A percentile compares a stretch with the other conserved stretches of the same genome.
These are phyloP conservation scores for rat (Rattus norvegicus) DNA, from an alignment of 2,113 vertebrate genomes.

Conservation along the genomic window DNA sequence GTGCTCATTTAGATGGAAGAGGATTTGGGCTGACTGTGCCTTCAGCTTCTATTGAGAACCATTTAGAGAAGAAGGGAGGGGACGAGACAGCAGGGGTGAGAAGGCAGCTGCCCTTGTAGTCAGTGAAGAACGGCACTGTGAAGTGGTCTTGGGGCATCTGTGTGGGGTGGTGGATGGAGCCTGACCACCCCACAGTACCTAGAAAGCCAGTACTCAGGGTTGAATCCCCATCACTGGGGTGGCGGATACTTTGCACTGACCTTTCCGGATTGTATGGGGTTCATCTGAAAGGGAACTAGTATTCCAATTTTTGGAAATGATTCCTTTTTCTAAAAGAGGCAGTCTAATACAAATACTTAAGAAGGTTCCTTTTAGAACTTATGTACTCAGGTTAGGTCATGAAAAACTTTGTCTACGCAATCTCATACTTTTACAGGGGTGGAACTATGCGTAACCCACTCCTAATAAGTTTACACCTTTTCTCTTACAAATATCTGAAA, in stretches of 20 bases:
- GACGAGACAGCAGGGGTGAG: neutral
- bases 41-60: slow-evolving; percentile 61
- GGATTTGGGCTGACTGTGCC: slow-evolving; percentile 5
- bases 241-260: neutral
- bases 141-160: neutral
- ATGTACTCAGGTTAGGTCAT: neutral
- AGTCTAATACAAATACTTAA: neutral
- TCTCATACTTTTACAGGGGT: neutral
- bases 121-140: neutral
- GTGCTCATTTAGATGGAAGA: slow-evolving; percentile 77
- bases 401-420: neutral
- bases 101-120: neutral
- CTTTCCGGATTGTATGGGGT: neutral
- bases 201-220: neutral
- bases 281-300: neutral
- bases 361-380: neutral
- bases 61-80: neutral
- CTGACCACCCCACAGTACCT: no score
- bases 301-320: neutral
- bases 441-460: neutral
- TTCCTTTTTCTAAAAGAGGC: neutral
- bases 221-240: neutral
- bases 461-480: neutral
- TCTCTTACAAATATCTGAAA: neutral
- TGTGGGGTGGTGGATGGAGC: neutral